These are phyloP conservation scores for Deilephila porcellus DNA, from an alignment of 2,888 invertebrate genomes.

Conservation along the genomic window DNA sequence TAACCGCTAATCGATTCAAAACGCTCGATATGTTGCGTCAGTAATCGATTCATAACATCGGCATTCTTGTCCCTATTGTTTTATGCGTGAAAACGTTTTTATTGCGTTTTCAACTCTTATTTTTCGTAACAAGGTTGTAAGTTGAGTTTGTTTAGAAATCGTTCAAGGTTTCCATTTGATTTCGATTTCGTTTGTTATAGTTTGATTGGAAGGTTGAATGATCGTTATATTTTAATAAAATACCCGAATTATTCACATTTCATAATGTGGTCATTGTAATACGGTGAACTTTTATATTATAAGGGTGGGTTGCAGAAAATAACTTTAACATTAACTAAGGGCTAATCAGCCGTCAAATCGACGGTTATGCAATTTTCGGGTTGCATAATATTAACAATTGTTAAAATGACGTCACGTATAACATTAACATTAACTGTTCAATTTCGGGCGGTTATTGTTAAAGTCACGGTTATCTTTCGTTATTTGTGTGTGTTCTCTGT, in stretches of 20 bases:
- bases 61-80: conserved; percentile 55
- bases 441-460: too few relatives aligned
- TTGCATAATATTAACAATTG: too few relatives aligned
- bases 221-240: background rate
- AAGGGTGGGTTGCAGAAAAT: too few relatives aligned
- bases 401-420: too few relatives aligned
- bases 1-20: conserved; percentile 1
- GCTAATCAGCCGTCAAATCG: too few relatives aligned
- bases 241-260: background rate
- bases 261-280: too few relatives aligned
- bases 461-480: too few relatives aligned
- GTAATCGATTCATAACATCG: conserved; percentile 64
- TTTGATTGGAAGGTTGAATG: conserved; percentile 15
- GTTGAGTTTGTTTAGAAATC: conserved; percentile 34
- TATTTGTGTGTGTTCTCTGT: too few relatives aligned
- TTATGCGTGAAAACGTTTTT: conserved; percentile 48
- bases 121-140: conserved; percentile 28
- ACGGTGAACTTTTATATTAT: too few relatives aligned
- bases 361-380: too few relatives aligned
- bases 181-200: conserved; percentile 44
- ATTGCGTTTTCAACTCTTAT: conserved; percentile 39
- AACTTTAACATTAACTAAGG: too few relatives aligned
- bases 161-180: conserved; percentile 50
- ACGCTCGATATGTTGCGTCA: conserved; percentile 52
- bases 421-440: too few relatives aligned